phyloP scores from a whole-genome alignment of 2,113 vertebrate species.

The Oryzias woworae region DNA sequence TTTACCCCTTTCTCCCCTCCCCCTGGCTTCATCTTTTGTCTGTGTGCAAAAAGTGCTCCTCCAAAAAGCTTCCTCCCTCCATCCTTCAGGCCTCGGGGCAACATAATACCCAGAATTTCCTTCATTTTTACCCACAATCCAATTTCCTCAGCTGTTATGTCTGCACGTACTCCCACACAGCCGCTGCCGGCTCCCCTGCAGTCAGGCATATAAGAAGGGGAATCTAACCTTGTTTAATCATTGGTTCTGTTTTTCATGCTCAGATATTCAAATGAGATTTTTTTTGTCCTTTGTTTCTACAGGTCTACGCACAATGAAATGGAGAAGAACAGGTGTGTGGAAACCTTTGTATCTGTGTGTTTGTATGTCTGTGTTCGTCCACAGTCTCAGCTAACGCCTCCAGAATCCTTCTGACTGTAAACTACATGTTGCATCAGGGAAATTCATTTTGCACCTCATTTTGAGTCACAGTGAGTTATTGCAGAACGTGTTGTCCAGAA shows the following conservation, averaged over 20 bases:
- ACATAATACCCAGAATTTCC: conserved; percentile 18
- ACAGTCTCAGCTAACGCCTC: background rate
- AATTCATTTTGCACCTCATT: background rate
- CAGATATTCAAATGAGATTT: conserved; percentile 30
- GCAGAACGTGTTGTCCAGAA: background rate
- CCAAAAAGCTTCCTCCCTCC: conserved; percentile 26
- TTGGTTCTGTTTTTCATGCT: conserved; percentile 15
- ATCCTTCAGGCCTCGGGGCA: background rate
- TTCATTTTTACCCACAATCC: conserved; percentile 20
- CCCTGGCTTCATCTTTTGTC: background rate
- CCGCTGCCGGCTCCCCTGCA: conserved; percentile 32
- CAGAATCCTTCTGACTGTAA: background rate
- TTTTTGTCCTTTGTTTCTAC: conserved; percentile 65
- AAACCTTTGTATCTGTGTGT: background rate
- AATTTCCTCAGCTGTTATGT: conserved; percentile 28
- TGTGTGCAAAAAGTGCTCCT: conserved; percentile 15
- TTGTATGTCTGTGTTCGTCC: conserved; percentile 8
- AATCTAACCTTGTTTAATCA: conserved; percentile 25
- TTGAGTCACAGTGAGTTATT: background rate
- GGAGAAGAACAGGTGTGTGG: conserved; percentile 96
- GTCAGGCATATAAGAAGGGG: conserved; percentile 8
- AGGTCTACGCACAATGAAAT: conserved; percentile 98
- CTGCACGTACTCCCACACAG: conserved; percentile 49
- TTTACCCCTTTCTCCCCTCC: conserved; percentile 50
- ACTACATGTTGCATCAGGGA: background rate